Evolutionary conservation across 2,113 vertebrate genomes (phyloP).

Genomic region (Cettia cetti): DNA sequence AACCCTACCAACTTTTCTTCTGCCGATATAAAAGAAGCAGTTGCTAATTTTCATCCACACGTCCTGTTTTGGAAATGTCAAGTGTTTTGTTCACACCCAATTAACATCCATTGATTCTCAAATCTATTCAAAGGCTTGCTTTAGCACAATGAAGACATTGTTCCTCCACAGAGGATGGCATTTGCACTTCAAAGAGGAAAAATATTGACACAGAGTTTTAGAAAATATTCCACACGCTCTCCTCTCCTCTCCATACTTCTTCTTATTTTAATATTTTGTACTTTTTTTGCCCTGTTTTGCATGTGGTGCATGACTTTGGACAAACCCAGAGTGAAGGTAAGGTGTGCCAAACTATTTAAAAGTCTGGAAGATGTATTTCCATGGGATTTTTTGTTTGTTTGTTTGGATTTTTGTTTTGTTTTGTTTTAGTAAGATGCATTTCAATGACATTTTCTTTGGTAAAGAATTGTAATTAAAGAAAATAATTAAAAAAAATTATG

Average conservation of each 20-base stretch:
- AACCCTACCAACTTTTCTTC: not conserved
- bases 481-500: slow-evolving; percentile 65
- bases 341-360: not conserved
- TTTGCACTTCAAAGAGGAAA: not conserved
- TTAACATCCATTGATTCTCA: not conserved
- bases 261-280: not conserved
- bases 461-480: slow-evolving; percentile 70
- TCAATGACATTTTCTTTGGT: slow-evolving; percentile 27
- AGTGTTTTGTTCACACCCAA: not conserved
- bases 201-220: not conserved
- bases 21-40: not conserved
- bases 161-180: not conserved
- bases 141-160: not conserved
- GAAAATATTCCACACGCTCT: not conserved
- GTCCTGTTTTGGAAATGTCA: not conserved
- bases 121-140: not conserved
- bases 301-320: not conserved
- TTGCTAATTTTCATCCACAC: not conserved
- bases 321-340: not conserved
- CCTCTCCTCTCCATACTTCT: not conserved
- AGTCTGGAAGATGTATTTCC: not conserved
- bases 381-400: not conserved
- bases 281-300: not conserved
- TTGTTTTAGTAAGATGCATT: slow-evolving; percentile 6
- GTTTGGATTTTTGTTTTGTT: not conserved